These are phyloP conservation scores for Menura novaehollandiae DNA, from an alignment of 2,113 vertebrate genomes.

Conservation along the genomic window DNA sequence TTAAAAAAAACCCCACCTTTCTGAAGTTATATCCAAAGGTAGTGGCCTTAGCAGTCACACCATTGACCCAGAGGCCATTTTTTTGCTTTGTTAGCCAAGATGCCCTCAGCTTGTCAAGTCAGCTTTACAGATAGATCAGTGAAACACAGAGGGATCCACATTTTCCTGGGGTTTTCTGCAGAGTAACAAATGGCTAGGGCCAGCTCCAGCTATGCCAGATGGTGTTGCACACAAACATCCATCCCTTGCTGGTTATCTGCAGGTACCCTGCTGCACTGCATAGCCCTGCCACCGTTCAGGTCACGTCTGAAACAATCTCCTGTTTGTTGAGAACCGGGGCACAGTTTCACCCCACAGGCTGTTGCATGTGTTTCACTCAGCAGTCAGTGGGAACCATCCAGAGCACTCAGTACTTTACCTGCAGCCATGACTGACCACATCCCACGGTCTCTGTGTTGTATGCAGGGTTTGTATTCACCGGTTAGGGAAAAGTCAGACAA, in stretches of 20 bases:
- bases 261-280: neutral
- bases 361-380: neutral
- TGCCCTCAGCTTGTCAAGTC: neutral
- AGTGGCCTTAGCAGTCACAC: neutral
- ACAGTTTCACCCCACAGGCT: neutral
- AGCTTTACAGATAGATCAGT: neutral
- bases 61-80: neutral
- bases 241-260: neutral
- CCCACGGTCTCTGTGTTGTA: fast-evolving
- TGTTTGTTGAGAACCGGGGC: neutral
- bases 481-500: neutral
- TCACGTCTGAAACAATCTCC: neutral
- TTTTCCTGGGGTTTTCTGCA: neutral
- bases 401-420: neutral
- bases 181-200: neutral
- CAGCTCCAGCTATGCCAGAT: neutral
- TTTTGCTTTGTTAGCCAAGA: neutral
- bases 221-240: neutral
- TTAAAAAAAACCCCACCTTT: fast-evolving
- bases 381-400: neutral
- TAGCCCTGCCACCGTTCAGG: neutral
- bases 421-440: neutral
- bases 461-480: neutral
- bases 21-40: neutral
- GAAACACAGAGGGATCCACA: neutral